Percentiles rank a stretch among this genome's conserved stretches.
These are phyloP conservation scores for Myiagra hebetior DNA, from an alignment of 2,113 vertebrate genomes.

Conservation along the genomic window DNA sequence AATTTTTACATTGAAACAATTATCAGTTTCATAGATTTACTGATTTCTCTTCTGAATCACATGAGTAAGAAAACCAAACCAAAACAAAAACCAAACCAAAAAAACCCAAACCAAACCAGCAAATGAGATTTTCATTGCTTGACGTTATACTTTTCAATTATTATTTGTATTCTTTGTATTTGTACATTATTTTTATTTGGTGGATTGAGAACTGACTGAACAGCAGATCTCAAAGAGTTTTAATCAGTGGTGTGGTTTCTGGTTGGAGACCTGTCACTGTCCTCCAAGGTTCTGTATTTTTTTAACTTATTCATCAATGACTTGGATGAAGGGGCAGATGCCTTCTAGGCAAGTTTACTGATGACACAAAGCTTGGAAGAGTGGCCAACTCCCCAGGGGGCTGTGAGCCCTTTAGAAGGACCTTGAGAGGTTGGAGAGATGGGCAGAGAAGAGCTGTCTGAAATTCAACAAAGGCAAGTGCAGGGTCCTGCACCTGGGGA, in stretches of 20 bases:
- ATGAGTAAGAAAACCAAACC: background rate
- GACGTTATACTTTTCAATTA: background rate
- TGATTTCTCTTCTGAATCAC: background rate
- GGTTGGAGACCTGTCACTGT: background rate
- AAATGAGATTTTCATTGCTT: background rate
- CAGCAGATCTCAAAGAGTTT: background rate
- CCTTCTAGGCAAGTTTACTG: background rate
- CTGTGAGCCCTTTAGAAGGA: background rate
- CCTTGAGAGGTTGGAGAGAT: background rate
- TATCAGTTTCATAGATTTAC: background rate
- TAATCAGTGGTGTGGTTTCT: background rate
- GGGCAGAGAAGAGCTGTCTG: background rate
- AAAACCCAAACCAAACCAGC: rapidly evolving
- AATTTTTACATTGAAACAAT: background rate
- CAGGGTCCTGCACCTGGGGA: background rate
- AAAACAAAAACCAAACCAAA: background rate
- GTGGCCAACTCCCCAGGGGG: rapidly evolving
- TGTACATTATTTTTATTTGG: background rate
- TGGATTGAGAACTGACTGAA: background rate
- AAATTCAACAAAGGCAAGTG: background rate
- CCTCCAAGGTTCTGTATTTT: background rate
- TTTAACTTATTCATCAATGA: background rate
- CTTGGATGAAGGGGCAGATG: background rate
- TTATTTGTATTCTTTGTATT: background rate
- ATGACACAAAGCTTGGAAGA: background rate